These are phyloP conservation scores for Arvicola amphibius DNA, from an alignment of 2,797 vertebrate genomes.

Conservation along the genomic window DNA sequence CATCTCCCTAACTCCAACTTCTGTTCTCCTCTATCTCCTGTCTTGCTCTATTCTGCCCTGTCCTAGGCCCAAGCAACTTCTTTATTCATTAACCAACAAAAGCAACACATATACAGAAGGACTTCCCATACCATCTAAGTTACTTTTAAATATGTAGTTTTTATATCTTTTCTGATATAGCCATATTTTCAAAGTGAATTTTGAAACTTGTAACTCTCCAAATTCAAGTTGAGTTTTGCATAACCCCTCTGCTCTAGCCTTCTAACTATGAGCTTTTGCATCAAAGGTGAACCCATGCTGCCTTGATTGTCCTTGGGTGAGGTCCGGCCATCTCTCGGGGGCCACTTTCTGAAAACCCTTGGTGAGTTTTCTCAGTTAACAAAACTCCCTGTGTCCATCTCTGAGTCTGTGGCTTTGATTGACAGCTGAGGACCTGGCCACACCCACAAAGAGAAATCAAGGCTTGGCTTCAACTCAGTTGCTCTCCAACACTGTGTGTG, in stretches of 20 bases:
- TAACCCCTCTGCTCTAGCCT: neutral
- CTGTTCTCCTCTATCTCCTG: too few species aligned
- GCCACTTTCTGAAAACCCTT: neutral
- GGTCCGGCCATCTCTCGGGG: neutral
- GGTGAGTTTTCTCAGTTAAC: neutral
- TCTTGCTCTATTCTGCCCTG: too few species aligned
- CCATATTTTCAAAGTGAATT: neutral
- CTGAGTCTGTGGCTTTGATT: accelerated
- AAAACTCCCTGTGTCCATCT: neutral
- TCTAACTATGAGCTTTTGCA: neutral
- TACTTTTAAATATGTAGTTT: neutral
- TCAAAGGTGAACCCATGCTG: neutral
- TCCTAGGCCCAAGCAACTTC: too few species aligned
- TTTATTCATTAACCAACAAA: too few species aligned
- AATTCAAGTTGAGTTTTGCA: neutral
- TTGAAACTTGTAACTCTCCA: neutral
- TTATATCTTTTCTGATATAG: neutral
- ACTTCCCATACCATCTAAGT: neutral
- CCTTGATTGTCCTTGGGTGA: neutral
- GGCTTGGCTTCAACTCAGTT: neutral
- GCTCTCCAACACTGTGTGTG: neutral
- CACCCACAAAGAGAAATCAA: neutral
- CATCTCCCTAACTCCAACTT: too few species aligned
- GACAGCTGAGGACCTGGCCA: neutral
- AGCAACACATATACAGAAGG: too few species aligned